phyloP scores from a whole-genome alignment of 2,888 invertebrate genomes.

The Poecilobothrus nobilitatus region DNA sequence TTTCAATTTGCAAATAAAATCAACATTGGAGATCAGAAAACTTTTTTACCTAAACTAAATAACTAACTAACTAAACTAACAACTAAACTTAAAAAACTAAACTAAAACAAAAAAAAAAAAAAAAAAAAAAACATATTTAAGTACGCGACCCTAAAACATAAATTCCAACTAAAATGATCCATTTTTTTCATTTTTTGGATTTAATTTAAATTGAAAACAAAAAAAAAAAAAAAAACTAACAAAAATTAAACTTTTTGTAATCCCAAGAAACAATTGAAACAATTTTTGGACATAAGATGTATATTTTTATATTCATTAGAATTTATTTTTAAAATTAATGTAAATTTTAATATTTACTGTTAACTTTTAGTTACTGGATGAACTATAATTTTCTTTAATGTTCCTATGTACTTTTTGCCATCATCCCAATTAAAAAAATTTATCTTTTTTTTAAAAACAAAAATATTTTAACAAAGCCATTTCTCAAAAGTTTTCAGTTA shows the following conservation, averaged over 20 bases:
- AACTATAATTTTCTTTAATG: too few species aligned
- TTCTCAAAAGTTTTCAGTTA: too few species aligned
- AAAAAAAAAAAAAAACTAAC: not conserved
- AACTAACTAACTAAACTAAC: not conserved
- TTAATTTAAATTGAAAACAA: not conserved
- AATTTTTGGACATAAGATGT: too few species aligned
- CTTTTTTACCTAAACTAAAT: not conserved
- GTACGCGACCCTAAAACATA: conserved; percentile 3
- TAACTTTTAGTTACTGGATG: too few species aligned
- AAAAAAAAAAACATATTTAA: not conserved
- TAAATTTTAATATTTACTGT: too few species aligned
- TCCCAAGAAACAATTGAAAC: not conserved
- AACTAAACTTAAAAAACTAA: too few species aligned
- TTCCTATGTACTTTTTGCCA: too few species aligned
- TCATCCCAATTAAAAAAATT: too few species aligned
- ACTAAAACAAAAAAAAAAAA: not conserved
- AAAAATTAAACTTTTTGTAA: not conserved
- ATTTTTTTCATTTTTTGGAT: not conserved
- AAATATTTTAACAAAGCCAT: too few species aligned
- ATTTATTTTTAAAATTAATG: too few species aligned
- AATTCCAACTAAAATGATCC: not conserved
- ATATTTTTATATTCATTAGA: too few species aligned
- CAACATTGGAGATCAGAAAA: not conserved
- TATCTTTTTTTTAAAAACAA: too few species aligned
- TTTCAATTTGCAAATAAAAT: not conserved